Percentiles rank a stretch among this genome's conserved stretches.
These are phyloP conservation scores for Tipula helvola DNA, from an alignment of 2,888 invertebrate species.

Conservation along the genomic window DNA sequence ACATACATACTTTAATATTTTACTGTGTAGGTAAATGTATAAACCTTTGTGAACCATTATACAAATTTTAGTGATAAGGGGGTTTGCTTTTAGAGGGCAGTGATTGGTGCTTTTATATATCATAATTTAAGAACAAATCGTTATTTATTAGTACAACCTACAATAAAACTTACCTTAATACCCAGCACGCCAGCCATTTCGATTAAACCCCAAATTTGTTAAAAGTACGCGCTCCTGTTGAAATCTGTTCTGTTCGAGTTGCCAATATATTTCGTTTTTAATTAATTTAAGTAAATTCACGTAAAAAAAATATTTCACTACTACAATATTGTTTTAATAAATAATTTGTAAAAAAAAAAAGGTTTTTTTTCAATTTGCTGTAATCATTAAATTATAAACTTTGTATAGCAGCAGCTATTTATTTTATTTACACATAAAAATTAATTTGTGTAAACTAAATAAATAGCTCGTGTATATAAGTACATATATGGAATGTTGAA, in stretches of 20 bases:
- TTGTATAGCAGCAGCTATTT: not conserved
- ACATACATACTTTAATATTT: not conserved
- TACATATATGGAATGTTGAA: not conserved
- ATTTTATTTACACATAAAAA: not conserved
- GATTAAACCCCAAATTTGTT: constrained; percentile 18
- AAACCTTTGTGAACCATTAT: not conserved
- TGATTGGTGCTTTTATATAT: not conserved
- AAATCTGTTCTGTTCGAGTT: not conserved
- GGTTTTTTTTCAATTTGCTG: not conserved
- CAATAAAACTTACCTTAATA: constrained; percentile 20
- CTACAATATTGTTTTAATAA: not conserved
- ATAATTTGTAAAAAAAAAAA: not conserved
- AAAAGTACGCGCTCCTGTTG: not conserved
- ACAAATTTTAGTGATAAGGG: not conserved
- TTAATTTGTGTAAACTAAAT: not conserved
- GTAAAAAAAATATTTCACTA: not conserved
- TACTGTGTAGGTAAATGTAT: too few species aligned
- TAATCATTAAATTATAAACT: not conserved
- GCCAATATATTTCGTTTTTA: not conserved
- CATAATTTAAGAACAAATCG: not conserved
- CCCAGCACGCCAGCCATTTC: constrained; percentile 22
- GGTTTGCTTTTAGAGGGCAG: not conserved
- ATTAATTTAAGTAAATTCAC: not conserved
- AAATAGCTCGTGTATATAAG: not conserved
- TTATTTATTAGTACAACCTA: not conserved